phyloP scores from a whole-genome alignment of 2,113 vertebrate species.

The Microcebus tavaratra region DNA sequence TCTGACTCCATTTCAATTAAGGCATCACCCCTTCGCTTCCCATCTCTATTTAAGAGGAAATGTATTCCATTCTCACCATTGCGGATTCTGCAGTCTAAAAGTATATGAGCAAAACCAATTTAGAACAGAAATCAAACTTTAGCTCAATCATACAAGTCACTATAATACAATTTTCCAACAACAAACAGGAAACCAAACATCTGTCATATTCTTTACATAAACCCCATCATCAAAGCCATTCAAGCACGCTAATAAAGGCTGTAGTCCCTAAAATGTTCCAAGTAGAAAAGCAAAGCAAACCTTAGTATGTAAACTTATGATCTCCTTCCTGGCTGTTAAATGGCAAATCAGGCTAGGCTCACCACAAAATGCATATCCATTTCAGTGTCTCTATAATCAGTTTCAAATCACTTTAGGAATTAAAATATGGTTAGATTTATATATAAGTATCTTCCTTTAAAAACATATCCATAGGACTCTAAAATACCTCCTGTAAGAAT shows the following conservation, averaged over 20 bases:
- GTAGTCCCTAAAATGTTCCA: neutral
- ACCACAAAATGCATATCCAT: neutral
- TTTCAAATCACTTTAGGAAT: neutral
- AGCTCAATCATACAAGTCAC: neutral
- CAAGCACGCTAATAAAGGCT: neutral
- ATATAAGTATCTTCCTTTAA: neutral
- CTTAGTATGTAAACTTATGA: neutral
- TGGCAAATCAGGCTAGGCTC: neutral
- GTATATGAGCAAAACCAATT: neutral
- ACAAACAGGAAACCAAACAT: neutral
- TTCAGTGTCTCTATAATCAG: neutral
- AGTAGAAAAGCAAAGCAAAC: neutral
- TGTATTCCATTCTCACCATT: conserved; percentile 92
- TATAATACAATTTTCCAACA: neutral
- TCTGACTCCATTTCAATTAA: conserved; percentile 94
- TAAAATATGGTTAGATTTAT: neutral
- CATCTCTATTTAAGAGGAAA: conserved; percentile 87
- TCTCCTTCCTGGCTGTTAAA: neutral
- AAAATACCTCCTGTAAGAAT: conserved; percentile 4
- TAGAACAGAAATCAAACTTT: conserved; percentile 44
- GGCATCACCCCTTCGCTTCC: conserved; percentile 91
- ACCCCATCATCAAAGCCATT: neutral
- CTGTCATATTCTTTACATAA: neutral
- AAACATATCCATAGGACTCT: neutral
- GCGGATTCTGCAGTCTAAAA: conserved; percentile 91